Base-by-base conservation (phyloP, 2,113 vertebrate genomes). In the Catagonus wagneri region DNA sequence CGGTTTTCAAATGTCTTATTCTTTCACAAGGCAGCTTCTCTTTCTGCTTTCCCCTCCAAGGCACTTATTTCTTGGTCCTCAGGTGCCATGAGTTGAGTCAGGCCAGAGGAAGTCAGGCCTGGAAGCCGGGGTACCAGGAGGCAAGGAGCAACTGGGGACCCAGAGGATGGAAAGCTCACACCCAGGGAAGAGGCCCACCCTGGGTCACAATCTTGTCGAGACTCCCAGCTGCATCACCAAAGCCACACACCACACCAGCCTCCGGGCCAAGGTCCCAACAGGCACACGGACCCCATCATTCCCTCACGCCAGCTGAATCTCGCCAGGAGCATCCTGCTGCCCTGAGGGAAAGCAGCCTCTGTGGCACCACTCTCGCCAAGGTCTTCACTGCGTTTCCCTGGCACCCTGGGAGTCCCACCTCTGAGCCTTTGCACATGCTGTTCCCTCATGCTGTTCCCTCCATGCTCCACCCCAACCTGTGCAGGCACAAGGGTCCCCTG, bases 111-210 rank as follows among this genome's bases (percentile, higher is more conserved):
- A 44, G 44, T 44, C 44, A 44, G 44, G 4, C 23, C n/a, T 32
- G 0, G 34, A 34, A 6, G 0, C 36, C 1, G 0, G 86, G 60
- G 58, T 19, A 4, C 20, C 10, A 13, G 63, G 65, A 2, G 6
- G 39, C 16, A 1, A 12, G 58, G 2, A 20, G 63, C 29, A 7
- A 22, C 9, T 2, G 16, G 56, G 34, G 3, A 0, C 52, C 27
- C 0, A 60, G 15, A 2, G 3, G 2, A 10, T 1, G 4, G 22
- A 34, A 32, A 25, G 36, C 9, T 13, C 34, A 3, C 0, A 1
- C 1, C 69, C 16, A 34, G n/a, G 60, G 14, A 14, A 61, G 52
- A 66, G 23, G 75, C 39, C 3, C 4, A 8, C 32, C 54, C 54
- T 13, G 2, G 68, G 25, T 19, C 50, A 1, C 68, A 60, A 0